Evolutionary conservation across 2,797 vertebrate genomes (phyloP), one percentile per base, ranked within the genome.

Genomic region (Poliocrania exsul): DNA sequence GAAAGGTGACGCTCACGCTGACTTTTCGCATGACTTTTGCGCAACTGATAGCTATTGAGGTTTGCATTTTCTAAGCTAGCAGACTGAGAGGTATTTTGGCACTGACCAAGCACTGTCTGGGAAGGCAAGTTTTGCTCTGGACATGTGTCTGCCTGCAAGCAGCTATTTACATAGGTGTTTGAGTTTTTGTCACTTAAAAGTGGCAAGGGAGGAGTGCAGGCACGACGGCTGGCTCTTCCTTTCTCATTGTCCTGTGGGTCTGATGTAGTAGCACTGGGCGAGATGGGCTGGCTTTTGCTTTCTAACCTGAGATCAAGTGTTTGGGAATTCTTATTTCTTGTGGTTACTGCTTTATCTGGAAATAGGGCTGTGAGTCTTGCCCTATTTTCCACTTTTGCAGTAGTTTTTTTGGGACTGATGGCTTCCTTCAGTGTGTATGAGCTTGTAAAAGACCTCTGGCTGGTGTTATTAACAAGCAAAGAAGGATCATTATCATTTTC

Each of bases 1-100:
- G 98, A 98, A 88, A 98, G 97, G 88, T 95, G 97, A 84, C 97
- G 97, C 65, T 96, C 97, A 18, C 95, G 97, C 65, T 83, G 93
- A 54, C 92, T 96, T 29, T 88, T 97, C 28, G 46, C 69, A 4
- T n/a, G 94, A 60, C 90, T 96, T 86, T 62, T 73, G 37, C 13
- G 5, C 44, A 94, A 40, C 83, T 87, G 47, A 31, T 87, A 87
- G 62, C 90, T 58, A 0, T 81, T 92, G 51, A 96, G 74, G 66
- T 86, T 96, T 47, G 96, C 74, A 8, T 95, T 97, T 96, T 95
- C 98, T 44, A 98, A 89, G 73, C 95, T 81, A 17, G 91, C 72
- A 37, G 96, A 92, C 16, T 86, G 95, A 81, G 93, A 92, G 54
- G 88, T 56, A 31, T 92, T 96, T 67, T 95, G 90, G 57, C 19